Percentiles rank a stretch among this genome's conserved stretches.
Evolutionary conservation across 1,140 invertebrate genomes (phyloP).

Genomic region (Ooceraea biroi): DNA sequence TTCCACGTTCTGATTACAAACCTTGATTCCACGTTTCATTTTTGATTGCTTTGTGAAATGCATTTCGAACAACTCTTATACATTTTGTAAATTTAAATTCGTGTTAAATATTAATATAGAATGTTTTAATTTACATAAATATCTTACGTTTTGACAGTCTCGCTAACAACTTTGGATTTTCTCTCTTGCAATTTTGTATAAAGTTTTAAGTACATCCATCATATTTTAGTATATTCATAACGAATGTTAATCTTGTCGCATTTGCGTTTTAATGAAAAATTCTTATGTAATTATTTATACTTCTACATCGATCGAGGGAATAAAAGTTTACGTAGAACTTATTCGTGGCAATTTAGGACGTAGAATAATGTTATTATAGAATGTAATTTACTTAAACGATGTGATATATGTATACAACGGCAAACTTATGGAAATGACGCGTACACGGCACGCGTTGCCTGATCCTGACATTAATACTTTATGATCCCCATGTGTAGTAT

Average conservation of each 20-base stretch:
- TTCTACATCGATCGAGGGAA: background rate
- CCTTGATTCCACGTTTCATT: too few relatives aligned
- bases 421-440: conserved; percentile 47
- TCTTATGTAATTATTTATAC: background rate
- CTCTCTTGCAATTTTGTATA: too few relatives aligned
- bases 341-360: background rate
- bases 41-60: too few relatives aligned
- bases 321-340: background rate
- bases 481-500: conserved; percentile 61
- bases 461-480: conserved; percentile 75
- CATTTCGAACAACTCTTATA: background rate
- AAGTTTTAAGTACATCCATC: background rate
- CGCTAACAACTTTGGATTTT: too few relatives aligned
- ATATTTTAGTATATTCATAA: background rate
- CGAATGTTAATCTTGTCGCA: background rate
- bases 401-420: conserved; percentile 50
- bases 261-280: background rate
- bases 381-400: conserved; percentile 58
- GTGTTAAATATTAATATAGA: background rate
- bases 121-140: too few relatives aligned
- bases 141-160: too few relatives aligned
- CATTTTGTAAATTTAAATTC: background rate
- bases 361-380: background rate
- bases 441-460: conserved; percentile 65
- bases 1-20: background rate